Evolutionary conservation across 1,140 invertebrate species (phyloP), one percentile per base, ranked within the genome.

Genomic region (Aricia agestis): DNA sequence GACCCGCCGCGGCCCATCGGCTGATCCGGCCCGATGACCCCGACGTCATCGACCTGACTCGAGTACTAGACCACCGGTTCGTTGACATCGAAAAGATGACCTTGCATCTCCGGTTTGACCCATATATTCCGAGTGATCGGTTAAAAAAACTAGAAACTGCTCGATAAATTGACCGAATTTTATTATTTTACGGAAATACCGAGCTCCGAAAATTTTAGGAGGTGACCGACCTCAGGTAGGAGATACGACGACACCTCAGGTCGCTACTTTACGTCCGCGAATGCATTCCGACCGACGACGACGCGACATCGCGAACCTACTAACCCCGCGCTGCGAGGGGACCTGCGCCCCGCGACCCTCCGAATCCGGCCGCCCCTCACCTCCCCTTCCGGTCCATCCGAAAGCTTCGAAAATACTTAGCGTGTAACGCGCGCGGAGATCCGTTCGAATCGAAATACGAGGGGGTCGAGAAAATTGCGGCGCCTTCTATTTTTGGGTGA

Each of bases 241-340:
- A 85, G 79, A 77, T 82, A 81, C 82, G 81, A 84, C 80, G 87
- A 85, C 82, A 91, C 89, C 87, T 91, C 78, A 89, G 89, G 85
- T 89, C 82, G 83, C 87, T 83, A 84, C 85, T 87, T 84, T 83
- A 89, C 89, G 83, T 87, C 82, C 89, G 87, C 86, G 87, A 91
- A 91, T 91, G 89, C 89, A 91, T 91, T 91, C 89, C 86, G 86
- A 85, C 89, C 87, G 85, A 81, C 83, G 82, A 82, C 89, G 86
- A 87, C 85, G 84, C 87, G 86, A 90, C 89, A 87, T 86, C 82
- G 86, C 86, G 87, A 87, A 89, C 87, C 89, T 87, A 89, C 87
- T 89, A 89, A 89, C 87, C 89, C 89, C 87, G 86, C 87, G 78
- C 84, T 77, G 82, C 83, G 80, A 85, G 85, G 88, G 87, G 86